Evolutionary conservation across 2,797 vertebrate species (phyloP), one percentile per base, ranked within the genome.

Genomic region (Epinephelus coioides): DNA sequence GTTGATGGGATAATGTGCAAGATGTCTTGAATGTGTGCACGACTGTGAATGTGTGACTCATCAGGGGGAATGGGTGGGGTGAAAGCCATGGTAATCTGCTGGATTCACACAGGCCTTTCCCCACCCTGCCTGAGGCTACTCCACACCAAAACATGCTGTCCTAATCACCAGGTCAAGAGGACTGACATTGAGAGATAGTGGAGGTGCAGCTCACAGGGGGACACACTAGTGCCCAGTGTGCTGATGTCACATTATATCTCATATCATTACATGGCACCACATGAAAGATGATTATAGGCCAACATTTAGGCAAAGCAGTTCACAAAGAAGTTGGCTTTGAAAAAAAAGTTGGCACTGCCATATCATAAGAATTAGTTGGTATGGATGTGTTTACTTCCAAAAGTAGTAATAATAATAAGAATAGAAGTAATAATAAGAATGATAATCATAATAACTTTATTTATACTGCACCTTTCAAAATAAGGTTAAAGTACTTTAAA

Each of bases 51-150:
- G 9, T 23, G 61, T 5, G n/a, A 27, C 62, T 74, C 10, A 23
- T 81, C 72, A 61, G 44, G 78, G 74, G 82, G 78, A 10, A 85
- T 84, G 94, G 95, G 95, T 93, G 95, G 90, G 91, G 94, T 91
- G 73, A 82, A 81, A 80, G 76, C 78, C 84, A 78, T 60, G 82
- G 84, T 96, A 95, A 96, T 96, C 95, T 95, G 81, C 67, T 90
- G 90, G 94, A 94, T 94, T 96, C 94, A 95, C 90, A 88, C 92
- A 82, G 81, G 90, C 87, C 89, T 91, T 90, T 92, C 90, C 93
- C 91, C 94, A 93, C 95, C 94, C 95, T 91, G 88, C 86, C 83
- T 54, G 44, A 85, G 86, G 89, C 91, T 79, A 84, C 47, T 72
- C 84, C 87, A 88, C 91, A 90, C 86, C 83, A 91, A 90, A 90